A percentile compares a stretch with the other conserved stretches of the same genome.
phyloP scores from a whole-genome alignment of 2,888 invertebrate species.

The Orchesellides sinensis region DNA sequence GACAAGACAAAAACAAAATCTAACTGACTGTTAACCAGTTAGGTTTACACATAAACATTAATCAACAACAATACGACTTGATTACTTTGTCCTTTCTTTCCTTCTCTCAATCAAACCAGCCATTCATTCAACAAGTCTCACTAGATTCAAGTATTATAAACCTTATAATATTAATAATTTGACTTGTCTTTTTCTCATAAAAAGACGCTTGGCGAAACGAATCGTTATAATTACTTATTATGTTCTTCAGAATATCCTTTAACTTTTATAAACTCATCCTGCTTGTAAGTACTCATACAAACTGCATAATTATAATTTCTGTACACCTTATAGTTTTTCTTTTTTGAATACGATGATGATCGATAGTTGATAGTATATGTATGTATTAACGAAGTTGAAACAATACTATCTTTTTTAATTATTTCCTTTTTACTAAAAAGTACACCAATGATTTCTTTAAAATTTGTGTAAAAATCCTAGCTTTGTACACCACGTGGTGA shows the following conservation, averaged over 20 bases:
- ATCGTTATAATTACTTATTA: neutral
- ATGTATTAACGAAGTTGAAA: slow-evolving; percentile 1
- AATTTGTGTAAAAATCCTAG: slow-evolving; percentile 38
- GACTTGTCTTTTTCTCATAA: neutral
- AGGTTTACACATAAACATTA: neutral
- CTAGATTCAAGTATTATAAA: slow-evolving; percentile 1
- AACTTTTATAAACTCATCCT: neutral
- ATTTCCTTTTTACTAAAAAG: neutral
- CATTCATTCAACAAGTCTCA: neutral
- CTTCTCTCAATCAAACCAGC: neutral
- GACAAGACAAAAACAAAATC: slow-evolving; percentile 13
- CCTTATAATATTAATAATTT: neutral
- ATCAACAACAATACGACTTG: neutral
- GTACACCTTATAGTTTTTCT: too few species aligned
- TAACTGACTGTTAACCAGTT: too few species aligned
- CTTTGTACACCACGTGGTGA: slow-evolving; percentile 36
- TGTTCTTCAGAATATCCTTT: neutral
- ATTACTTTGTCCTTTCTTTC: neutral
- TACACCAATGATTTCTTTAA: neutral
- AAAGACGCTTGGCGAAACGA: too few species aligned
- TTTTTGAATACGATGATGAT: neutral
- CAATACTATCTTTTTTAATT: slow-evolving; percentile 8
- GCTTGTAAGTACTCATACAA: slow-evolving; percentile 4
- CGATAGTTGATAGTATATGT: neutral
- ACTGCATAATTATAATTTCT: too few species aligned